Conservation (phyloP, 2,113 vertebrate genomes). For the Probosciger aterrimus region DNA sequence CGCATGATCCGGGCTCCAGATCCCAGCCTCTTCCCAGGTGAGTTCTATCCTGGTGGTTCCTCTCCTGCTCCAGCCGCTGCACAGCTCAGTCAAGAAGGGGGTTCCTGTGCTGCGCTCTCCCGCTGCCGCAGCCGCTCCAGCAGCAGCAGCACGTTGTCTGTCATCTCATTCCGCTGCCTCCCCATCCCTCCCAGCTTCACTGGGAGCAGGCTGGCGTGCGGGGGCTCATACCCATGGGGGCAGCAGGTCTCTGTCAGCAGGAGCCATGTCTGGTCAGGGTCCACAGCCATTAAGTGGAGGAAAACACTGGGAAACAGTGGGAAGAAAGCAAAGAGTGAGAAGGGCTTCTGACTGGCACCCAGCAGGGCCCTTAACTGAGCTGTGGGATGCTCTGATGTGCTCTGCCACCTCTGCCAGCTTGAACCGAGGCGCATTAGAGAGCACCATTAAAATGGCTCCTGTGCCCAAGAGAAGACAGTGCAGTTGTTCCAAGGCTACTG, state of each 20-base stretch:
- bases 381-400: not conserved
- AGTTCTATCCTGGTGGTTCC: not conserved
- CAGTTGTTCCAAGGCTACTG: not conserved
- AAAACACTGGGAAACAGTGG: slow-evolving; percentile 79
- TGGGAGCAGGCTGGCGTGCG: slow-evolving; percentile 76
- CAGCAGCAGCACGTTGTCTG: slow-evolving; percentile 79
- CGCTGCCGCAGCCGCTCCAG: slow-evolving; percentile 70
- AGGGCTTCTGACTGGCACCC: not conserved
- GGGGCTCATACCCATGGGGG: slow-evolving; percentile 63
- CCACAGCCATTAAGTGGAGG: slow-evolving; percentile 79
- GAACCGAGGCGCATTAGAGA: not conserved
- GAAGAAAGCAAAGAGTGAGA: not conserved
- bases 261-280: slow-evolving; percentile 87
- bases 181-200: slow-evolving; percentile 67
- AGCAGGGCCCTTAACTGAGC: not conserved
- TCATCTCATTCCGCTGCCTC: slow-evolving; percentile 70
- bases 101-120: accelerated
- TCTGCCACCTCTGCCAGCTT: not conserved
- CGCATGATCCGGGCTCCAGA: accelerated
- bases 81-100: not conserved
- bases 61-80: not conserved
- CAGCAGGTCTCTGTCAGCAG: slow-evolving; percentile 81
- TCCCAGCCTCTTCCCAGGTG: accelerated
- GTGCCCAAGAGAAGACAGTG: not conserved
- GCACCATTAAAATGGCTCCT: not conserved